A percentile compares a stretch with the other conserved stretches of the same genome.
phyloP scores from a whole-genome alignment of 2,888 invertebrate genomes.

The Linyphia triangularis region DNA sequence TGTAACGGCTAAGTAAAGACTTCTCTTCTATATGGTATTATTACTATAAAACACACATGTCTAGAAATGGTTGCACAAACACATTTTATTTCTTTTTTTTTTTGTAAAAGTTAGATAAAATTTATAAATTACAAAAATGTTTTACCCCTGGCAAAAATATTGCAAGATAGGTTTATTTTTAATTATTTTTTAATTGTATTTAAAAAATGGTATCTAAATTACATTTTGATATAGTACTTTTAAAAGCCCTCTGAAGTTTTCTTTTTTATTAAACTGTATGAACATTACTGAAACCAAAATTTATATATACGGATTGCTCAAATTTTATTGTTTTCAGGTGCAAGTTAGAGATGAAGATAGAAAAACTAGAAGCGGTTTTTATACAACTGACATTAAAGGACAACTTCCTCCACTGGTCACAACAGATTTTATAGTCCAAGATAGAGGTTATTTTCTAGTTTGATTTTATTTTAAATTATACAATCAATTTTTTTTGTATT shows the following conservation, averaged over 20 bases:
- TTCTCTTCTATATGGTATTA: no score
- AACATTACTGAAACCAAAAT: not conserved
- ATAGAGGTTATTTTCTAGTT: conserved; percentile 87
- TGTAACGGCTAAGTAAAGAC: no score
- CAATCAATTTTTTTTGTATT: no score
- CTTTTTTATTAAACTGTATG: no score
- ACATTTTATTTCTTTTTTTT: not conserved
- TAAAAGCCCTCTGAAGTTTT: not conserved
- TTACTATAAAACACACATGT: not conserved
- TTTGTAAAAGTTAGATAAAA: not conserved
- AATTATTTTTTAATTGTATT: not conserved
- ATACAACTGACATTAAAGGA: conserved; percentile 92
- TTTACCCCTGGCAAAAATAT: not conserved
- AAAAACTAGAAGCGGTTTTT: conserved; percentile 88
- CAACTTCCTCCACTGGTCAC: conserved; percentile 96
- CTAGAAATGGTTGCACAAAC: not conserved
- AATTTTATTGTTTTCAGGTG: conserved; percentile 17
- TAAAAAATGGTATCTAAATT: not conserved
- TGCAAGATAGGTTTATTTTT: not conserved
- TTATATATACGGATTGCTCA: not conserved
- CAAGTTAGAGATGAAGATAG: conserved; percentile 89
- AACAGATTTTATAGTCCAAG: conserved; percentile 93
- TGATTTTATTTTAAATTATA: not conserved
- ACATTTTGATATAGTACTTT: not conserved
- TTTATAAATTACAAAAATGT: not conserved